phyloP scores from a whole-genome alignment of 2,113 vertebrate species.

The Piaya cayana region DNA sequence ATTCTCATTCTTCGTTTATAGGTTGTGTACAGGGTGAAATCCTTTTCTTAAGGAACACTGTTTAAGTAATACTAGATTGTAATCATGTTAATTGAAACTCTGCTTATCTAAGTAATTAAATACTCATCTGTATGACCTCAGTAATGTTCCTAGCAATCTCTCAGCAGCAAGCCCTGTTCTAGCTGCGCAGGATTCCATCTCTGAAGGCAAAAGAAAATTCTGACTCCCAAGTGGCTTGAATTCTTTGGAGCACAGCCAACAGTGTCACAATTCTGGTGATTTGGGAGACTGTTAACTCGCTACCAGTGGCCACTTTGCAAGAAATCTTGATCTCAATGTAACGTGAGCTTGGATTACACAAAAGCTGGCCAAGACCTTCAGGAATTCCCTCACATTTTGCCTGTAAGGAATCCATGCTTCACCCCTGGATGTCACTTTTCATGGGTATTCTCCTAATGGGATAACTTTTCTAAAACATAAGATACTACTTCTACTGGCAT shows the following conservation, averaged over 20 bases:
- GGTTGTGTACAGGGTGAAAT: neutral
- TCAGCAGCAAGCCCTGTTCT: neutral
- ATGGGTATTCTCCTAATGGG: neutral
- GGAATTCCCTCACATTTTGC: neutral
- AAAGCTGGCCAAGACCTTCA: neutral
- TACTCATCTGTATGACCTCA: neutral
- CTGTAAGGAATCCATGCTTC: neutral
- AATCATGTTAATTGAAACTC: conserved; percentile 55
- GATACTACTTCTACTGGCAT: neutral
- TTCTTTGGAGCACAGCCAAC: neutral
- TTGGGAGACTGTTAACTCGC: neutral
- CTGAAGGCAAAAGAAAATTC: neutral
- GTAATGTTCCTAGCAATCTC: neutral
- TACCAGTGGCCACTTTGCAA: neutral
- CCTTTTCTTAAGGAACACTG: conserved; percentile 2
- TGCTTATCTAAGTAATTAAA: conserved; percentile 38
- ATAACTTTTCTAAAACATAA: neutral
- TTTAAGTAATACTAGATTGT: conserved; percentile 26
- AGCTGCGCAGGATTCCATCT: neutral
- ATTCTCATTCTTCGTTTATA: conserved; percentile 32
- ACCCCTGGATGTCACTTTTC: neutral
- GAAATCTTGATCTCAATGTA: neutral
- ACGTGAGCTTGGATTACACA: neutral
- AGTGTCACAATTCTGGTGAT: neutral
- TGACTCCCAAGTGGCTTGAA: neutral